Evolutionary conservation across 1,140 invertebrate species (phyloP).

Genomic region (Diplogasteroides magnus): DNA sequence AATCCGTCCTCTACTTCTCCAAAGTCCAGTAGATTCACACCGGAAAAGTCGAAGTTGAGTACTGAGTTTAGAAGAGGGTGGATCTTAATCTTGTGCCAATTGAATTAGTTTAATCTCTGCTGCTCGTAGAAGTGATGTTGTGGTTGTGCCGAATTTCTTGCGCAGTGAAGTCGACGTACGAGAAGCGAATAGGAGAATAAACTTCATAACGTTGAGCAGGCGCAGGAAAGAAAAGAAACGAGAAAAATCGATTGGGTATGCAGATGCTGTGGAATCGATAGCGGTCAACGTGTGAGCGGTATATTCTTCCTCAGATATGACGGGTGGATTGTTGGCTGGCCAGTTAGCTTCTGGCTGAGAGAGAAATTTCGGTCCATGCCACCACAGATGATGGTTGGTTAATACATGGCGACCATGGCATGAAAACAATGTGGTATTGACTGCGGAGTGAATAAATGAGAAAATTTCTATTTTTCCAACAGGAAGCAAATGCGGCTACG

Average conservation of each 20-base stretch:
- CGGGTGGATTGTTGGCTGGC: neutral
- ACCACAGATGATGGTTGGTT: slow-evolving; percentile 17
- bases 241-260: too few species aligned
- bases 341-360: neutral
- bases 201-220: neutral
- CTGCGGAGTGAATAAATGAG: too few species aligned
- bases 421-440: too few species aligned
- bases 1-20: neutral
- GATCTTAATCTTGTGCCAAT: neutral
- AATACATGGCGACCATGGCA: slow-evolving; percentile 24
- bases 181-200: neutral
- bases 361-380: slow-evolving; percentile 21
- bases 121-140: neutral
- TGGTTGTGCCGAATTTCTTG: neutral
- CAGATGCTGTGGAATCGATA: neutral
- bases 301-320: neutral
- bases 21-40: neutral
- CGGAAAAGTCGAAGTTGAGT: neutral
- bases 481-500: too few species aligned
- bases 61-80: neutral
- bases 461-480: too few species aligned
- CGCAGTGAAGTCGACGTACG: neutral
- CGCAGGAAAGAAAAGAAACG: too few species aligned
- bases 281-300: neutral
- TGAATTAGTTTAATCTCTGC: neutral